A percentile compares a stretch with the other conserved stretches of the same genome.
Conservation (phyloP, 2,797 vertebrate genomes). For the Columba guinea region DNA sequence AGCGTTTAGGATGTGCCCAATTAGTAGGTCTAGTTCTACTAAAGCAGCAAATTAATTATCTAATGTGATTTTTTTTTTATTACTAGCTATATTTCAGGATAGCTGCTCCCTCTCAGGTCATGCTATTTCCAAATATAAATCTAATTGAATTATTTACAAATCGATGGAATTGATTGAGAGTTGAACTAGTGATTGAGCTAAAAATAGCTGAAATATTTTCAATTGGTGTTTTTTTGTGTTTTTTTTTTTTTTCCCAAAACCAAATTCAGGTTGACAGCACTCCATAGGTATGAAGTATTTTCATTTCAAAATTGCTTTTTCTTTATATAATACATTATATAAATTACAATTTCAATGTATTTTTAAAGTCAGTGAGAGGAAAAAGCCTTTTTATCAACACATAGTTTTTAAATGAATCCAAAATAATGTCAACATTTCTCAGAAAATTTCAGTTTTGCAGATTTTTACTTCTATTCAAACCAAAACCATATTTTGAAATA, state of each 20-base stretch:
- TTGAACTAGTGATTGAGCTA: not conserved
- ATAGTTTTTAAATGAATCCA: not conserved
- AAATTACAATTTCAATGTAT: not conserved
- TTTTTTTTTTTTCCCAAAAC: not conserved
- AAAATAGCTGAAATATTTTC: not conserved
- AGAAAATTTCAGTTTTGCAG: accelerated
- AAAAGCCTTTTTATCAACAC: not conserved
- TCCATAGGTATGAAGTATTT: not conserved
- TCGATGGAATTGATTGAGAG: not conserved
- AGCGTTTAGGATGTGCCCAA: accelerated
- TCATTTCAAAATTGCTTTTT: not conserved
- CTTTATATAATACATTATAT: not conserved
- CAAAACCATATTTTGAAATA: not conserved
- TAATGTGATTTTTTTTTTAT: not conserved
- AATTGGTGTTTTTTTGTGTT: accelerated
- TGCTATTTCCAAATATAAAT: not conserved
- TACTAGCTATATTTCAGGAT: not conserved
- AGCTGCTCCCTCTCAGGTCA: not conserved
- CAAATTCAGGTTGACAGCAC: not conserved
- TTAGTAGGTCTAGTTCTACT: not conserved
- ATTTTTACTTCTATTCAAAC: not conserved
- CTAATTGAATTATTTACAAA: not conserved
- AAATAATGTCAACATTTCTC: not conserved
- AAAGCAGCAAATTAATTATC: not conserved
- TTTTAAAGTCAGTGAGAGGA: not conserved